A percentile compares a stretch with the other conserved stretches of the same genome.
These are phyloP conservation scores for Catocala sponsa DNA, from an alignment of 2,888 invertebrate genomes.

Conservation along the genomic window DNA sequence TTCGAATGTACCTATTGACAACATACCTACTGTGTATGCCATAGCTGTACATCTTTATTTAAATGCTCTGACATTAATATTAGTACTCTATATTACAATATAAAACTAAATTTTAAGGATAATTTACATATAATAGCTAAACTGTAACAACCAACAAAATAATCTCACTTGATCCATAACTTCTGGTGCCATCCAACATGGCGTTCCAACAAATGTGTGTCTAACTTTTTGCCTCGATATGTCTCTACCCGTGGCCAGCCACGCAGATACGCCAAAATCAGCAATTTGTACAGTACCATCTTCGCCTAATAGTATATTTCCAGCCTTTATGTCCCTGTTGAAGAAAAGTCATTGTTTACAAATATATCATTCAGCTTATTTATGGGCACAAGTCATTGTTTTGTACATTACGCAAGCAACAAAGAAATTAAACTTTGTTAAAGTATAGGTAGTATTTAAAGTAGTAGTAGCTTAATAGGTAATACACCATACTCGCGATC, in stretches of 20 bases:
- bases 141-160: too few species aligned
- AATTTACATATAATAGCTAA: too few species aligned
- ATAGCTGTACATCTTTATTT: too few species aligned
- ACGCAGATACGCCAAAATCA: constrained; percentile 99
- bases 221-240: constrained; percentile 97
- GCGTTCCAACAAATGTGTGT: constrained; percentile 99
- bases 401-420: background rate
- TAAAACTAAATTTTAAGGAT: too few species aligned
- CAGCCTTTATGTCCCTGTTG: constrained; percentile 97
- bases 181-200: constrained; percentile 99
- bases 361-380: background rate
- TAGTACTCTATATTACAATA: too few species aligned
- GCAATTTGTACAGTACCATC: constrained; percentile 99
- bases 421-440: background rate
- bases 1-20: too few species aligned
- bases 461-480: too few species aligned
- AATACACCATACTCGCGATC: too few species aligned
- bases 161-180: constrained; percentile 97
- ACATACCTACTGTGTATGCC: too few species aligned
- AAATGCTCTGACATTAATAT: too few species aligned
- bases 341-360: constrained; percentile 10
- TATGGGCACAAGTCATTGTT: too few species aligned
- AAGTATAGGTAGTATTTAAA: too few species aligned
- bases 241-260: constrained; percentile 98
- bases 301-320: constrained; percentile 98